Percentiles rank a stretch among this genome's conserved stretches.
phyloP scores from a whole-genome alignment of 2,797 vertebrate species.

The Acanthiza pusilla region DNA sequence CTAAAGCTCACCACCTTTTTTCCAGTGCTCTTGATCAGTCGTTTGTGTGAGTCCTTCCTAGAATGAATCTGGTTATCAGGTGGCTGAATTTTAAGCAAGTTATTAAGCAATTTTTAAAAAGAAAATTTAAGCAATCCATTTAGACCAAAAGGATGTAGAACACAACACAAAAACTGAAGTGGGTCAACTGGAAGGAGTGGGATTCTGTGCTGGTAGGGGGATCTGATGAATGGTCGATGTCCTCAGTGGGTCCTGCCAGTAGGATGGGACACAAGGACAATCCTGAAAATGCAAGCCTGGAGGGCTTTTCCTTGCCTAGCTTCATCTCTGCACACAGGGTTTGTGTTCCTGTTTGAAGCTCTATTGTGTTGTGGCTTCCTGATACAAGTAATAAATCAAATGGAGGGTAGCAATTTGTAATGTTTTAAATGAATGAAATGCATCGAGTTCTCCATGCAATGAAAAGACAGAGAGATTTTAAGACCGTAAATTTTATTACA shows the following conservation, averaged over 20 bases:
- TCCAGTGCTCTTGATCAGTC: neutral
- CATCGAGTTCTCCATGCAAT: neutral
- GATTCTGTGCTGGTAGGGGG: neutral
- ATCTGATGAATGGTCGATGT: neutral
- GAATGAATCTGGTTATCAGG: neutral
- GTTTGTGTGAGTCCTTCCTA: neutral
- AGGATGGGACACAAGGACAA: neutral
- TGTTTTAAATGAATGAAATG: neutral
- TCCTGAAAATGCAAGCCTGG: neutral
- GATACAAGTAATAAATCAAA: neutral
- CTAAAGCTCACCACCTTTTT: neutral
- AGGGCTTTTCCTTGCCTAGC: neutral
- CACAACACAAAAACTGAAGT: neutral
- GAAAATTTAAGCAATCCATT: neutral
- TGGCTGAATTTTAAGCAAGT: neutral
- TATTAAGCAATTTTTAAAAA: neutral
- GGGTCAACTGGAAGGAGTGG: neutral
- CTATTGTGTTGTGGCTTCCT: neutral
- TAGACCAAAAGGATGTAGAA: neutral
- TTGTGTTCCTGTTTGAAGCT: neutral
- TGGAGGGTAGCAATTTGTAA: neutral
- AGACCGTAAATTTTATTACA: neutral
- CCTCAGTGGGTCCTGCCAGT: neutral
- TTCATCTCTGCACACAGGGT: neutral
- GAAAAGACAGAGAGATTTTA: neutral